Percentiles rank a stretch among this genome's conserved stretches.
Evolutionary conservation across 2,888 invertebrate genomes (phyloP).

Genomic region (Campaea margaritaria): DNA sequence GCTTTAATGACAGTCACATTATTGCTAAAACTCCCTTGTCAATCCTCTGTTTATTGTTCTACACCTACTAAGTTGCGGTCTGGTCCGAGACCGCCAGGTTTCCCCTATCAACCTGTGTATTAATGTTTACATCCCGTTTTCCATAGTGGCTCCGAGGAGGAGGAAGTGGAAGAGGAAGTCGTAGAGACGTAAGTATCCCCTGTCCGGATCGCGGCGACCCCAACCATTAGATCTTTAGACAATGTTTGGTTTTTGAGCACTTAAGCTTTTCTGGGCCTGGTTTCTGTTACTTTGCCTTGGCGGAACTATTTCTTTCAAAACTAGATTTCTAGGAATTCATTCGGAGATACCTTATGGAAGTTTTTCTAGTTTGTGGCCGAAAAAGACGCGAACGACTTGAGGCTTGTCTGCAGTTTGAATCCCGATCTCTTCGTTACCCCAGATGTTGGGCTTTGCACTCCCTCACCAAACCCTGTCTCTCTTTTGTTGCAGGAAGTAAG

Average conservation of each 20-base stretch:
- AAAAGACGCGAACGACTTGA: constrained; percentile 57
- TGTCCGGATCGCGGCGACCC: constrained; percentile 20
- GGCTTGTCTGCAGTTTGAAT: constrained; percentile 68
- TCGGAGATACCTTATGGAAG: constrained; percentile 42
- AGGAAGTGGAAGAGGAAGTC: constrained; percentile 92
- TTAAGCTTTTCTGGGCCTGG: constrained; percentile 77
- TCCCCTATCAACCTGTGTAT: constrained; percentile 31
- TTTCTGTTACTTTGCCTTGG: constrained; percentile 71
- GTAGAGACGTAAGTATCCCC: constrained; percentile 88
- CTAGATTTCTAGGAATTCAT: constrained; percentile 49
- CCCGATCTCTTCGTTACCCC: constrained; percentile 62
- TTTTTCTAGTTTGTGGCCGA: constrained; percentile 52
- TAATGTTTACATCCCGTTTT: constrained; percentile 48
- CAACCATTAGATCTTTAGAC: constrained; percentile 53
- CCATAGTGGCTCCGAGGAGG: constrained; percentile 88
- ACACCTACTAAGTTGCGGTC: constrained; percentile 37
- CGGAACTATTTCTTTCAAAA: constrained; percentile 64
- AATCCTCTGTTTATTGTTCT: constrained; percentile 39
- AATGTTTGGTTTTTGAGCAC: constrained; percentile 73
- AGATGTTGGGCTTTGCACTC: constrained; percentile 74
- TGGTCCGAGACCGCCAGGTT: constrained; percentile 26
- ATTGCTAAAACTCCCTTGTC: constrained; percentile 27
- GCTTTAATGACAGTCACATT: constrained; percentile 21
- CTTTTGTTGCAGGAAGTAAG: constrained; percentile 86
- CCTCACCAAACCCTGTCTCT: constrained; percentile 78